Evolutionary conservation across 2,113 vertebrate species (phyloP).

Genomic region (Desmodus rotundus): DNA sequence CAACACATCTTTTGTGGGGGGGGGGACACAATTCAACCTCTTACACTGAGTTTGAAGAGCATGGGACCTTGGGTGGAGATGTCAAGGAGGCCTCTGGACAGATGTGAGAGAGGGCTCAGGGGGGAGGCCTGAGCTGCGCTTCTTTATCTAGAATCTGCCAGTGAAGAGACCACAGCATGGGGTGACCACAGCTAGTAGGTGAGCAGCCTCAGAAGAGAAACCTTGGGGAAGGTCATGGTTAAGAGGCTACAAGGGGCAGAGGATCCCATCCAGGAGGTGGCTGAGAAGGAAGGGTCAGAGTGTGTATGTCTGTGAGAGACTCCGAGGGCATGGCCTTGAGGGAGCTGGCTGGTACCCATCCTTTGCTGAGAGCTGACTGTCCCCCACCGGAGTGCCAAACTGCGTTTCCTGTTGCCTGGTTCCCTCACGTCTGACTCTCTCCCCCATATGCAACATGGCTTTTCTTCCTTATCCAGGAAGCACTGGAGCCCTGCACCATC

Average conservation of each 20-base stretch:
- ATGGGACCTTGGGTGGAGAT: background rate
- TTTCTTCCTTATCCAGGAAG: background rate
- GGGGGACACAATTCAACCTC: background rate
- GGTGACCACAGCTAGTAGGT: background rate
- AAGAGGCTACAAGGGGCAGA: background rate
- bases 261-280: background rate
- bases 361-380: background rate
- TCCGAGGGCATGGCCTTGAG: rapidly evolving
- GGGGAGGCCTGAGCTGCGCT: background rate
- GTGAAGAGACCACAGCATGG: background rate
- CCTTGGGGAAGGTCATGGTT: background rate
- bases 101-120: background rate
- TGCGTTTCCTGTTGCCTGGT: background rate
- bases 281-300: background rate
- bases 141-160: background rate
- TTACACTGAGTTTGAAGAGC: background rate
- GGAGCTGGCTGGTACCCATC: background rate
- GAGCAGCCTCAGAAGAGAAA: background rate
- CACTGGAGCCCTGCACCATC: background rate
- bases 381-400: rapidly evolving
- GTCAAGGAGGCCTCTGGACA: background rate
- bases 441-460: background rate
- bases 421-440: background rate
- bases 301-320: background rate
- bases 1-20: background rate